Base-by-base conservation (phyloP, 2,113 vertebrate genomes). In the Nyctereutes procyonoides region DNA sequence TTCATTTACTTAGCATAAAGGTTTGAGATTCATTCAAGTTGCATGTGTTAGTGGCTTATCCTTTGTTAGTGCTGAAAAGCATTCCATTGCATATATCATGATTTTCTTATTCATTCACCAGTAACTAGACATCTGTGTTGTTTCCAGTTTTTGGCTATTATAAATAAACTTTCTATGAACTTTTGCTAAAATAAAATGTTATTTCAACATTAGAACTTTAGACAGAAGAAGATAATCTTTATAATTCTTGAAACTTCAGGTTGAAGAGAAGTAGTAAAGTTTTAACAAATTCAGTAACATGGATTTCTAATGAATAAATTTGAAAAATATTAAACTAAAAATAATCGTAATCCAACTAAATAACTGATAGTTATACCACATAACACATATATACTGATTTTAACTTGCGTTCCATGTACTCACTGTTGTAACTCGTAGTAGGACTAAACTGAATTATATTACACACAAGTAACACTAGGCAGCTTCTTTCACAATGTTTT, bases 281-380 rank as follows among this genome's bases (percentile, higher is more conserved):
- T 93, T 93, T 88, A 95, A n/a, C 92, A 0, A 95, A 95, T 38
- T 77, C 22, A 97, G 14, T 96, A 97, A 80, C 90, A 76, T 88
- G 65, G 60, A 97, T 92, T 96, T 98, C 58, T 84, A 90, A 91
- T 97, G 93, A 95, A 91, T n/a, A 65, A 38, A 71, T 96, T 95
- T 92, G 11, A 65, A 97, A 96, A 87, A 51, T 89, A 8, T 35
- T 98, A 11, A 97, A 96, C 97, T 93, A 71, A 91, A 97, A 98
- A 86, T 0, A 93, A 90, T 97, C 96, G 89, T 79, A 97, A 93
- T 95, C 14, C 97, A 98, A 95, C 84, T 38, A 97, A 98, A 84
- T 80, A 93, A 65, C 30, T 92, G n/a, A 38, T 35, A 74, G 43
- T 63, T 67, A 53, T 35, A 97, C 26, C 22, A 96, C 77, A 97